phyloP scores from a whole-genome alignment of 2,113 vertebrate genomes.

The Montifringilla adamsi region DNA sequence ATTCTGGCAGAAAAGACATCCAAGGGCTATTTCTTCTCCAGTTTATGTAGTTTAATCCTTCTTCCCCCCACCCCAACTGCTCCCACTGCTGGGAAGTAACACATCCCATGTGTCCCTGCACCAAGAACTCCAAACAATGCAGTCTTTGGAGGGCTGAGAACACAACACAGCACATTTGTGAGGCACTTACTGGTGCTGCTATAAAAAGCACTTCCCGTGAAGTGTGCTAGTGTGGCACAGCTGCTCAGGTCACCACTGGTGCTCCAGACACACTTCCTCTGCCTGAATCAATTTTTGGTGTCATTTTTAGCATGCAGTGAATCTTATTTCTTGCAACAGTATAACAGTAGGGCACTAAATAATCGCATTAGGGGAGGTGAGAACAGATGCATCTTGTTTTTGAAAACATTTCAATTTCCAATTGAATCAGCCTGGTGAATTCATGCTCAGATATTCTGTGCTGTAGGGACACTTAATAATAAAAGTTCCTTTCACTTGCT shows the following conservation, averaged over 20 bases:
- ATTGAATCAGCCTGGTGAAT: neutral
- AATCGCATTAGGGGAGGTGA: constrained; percentile 33
- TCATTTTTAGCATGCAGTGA: constrained; percentile 19
- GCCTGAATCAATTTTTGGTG: neutral
- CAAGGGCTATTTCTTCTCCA: neutral
- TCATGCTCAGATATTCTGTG: neutral
- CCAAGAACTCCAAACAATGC: neutral
- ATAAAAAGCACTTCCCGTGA: neutral
- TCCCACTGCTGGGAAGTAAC: neutral
- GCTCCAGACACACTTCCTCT: neutral
- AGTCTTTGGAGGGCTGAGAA: neutral
- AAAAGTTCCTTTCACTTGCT: neutral
- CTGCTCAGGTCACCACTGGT: neutral
- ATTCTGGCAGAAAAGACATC: neutral
- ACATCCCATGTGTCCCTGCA: neutral
- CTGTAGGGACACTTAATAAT: neutral
- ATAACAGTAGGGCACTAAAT: constrained; percentile 33
- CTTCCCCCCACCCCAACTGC: neutral
- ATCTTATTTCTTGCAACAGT: neutral
- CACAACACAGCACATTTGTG: neutral
- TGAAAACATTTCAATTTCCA: constrained; percentile 17
- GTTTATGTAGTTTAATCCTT: neutral
- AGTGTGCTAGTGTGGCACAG: neutral
- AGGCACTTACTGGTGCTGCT: neutral
- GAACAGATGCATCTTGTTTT: constrained; percentile 20